Conservation (phyloP, 2,797 vertebrate genomes). For the Eulemur coronatus region DNA sequence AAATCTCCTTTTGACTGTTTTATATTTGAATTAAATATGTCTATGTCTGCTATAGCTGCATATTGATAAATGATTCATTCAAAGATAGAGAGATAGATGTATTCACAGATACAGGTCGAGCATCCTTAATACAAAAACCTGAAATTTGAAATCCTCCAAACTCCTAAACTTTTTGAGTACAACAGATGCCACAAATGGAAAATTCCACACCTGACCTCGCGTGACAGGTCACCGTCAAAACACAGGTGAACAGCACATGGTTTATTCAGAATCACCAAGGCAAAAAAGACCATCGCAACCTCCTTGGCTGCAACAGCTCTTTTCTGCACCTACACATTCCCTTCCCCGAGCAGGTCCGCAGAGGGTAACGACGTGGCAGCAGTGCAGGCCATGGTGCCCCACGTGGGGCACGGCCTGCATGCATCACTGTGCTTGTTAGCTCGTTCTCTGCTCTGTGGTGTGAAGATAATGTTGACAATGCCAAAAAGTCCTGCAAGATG, state of each 20-base stretch:
- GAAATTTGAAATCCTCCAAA: not conserved
- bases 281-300: not conserved
- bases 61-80: not conserved
- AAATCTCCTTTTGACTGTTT: not conserved
- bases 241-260: not conserved
- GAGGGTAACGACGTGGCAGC: fast-evolving
- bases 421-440: not conserved
- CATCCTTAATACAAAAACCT: not conserved
- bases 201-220: not conserved
- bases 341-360: too few species aligned
- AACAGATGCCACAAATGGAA: not conserved
- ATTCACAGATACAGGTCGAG: not conserved
- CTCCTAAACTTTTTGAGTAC: not conserved
- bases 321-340: not conserved
- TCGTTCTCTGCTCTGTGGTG: not conserved
- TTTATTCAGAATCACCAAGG: not conserved
- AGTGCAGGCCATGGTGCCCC: not conserved
- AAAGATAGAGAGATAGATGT: not conserved
- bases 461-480: not conserved
- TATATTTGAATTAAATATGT: not conserved
- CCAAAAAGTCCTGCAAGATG: not conserved
- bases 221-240: not conserved
- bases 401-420: fast-evolving
- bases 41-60: not conserved
- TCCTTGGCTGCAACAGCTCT: not conserved